Conservation (phyloP, 2,888 invertebrate species). For the Encarsia formosa region DNA sequence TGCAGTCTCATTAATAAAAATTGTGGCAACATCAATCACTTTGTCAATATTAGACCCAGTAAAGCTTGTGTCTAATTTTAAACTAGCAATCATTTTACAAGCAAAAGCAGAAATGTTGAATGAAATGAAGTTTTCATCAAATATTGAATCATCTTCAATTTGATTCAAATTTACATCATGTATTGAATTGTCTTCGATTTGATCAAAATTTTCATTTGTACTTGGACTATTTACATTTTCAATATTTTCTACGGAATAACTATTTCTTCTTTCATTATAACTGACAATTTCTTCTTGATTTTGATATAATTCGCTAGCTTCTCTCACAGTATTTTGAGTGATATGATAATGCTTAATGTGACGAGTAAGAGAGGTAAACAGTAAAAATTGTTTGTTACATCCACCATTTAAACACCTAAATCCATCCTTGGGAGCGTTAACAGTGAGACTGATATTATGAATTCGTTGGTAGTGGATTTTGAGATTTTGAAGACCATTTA, state of each 20-base stretch:
- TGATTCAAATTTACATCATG: background rate
- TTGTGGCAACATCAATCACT: background rate
- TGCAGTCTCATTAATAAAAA: background rate
- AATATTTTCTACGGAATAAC: too few species aligned
- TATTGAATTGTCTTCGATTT: background rate
- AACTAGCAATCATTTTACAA: background rate
- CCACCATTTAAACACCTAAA: background rate
- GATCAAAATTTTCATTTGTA: background rate
- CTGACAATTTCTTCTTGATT: background rate
- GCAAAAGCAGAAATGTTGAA: background rate
- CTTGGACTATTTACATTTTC: too few species aligned
- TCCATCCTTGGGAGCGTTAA: background rate
- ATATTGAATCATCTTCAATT: background rate
- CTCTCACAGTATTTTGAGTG: background rate
- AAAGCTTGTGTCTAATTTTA: background rate
- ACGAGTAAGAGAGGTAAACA: background rate
- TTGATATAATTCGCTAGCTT: background rate
- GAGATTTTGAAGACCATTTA: background rate
- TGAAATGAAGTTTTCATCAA: background rate
- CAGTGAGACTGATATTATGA: background rate
- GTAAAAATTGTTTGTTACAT: background rate
- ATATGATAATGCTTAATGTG: background rate
- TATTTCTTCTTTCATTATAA: background rate
- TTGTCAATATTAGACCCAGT: background rate
- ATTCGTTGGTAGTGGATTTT: background rate